Conservation (phyloP, 2,113 vertebrate genomes). For the Amazona vittata region DNA sequence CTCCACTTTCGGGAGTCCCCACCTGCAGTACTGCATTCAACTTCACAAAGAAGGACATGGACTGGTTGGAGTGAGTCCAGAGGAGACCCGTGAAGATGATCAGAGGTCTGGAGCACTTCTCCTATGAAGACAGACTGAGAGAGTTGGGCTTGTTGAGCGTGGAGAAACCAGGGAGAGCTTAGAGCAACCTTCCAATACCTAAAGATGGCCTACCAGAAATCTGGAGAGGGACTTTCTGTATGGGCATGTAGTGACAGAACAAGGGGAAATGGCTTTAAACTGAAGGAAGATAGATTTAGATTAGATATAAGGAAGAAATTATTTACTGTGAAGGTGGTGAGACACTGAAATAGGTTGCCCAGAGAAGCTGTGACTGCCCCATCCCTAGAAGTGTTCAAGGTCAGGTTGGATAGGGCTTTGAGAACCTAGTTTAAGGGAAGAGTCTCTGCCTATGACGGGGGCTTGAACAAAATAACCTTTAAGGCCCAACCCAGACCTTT, state of each 20-base stretch:
- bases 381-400: neutral
- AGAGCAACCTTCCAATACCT: too few species aligned
- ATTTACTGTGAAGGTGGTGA: neutral
- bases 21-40: too few species aligned
- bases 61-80: too few species aligned
- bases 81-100: too few species aligned
- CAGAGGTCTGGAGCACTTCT: too few species aligned
- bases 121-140: too few species aligned
- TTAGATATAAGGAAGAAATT: neutral
- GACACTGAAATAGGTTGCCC: neutral
- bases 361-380: neutral
- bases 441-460: neutral
- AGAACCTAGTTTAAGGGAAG: neutral
- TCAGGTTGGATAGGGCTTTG: neutral
- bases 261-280: neutral
- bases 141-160: too few species aligned
- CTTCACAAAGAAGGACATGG: too few species aligned
- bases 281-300: neutral
- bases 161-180: too few species aligned
- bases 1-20: too few species aligned
- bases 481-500: neutral
- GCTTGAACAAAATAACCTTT: neutral
- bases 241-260: neutral
- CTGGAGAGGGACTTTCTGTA: too few species aligned
- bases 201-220: too few species aligned